A percentile compares a stretch with the other conserved stretches of the same genome.
phyloP scores from a whole-genome alignment of 2,113 vertebrate genomes.

The Entomyzon cyanotis region DNA sequence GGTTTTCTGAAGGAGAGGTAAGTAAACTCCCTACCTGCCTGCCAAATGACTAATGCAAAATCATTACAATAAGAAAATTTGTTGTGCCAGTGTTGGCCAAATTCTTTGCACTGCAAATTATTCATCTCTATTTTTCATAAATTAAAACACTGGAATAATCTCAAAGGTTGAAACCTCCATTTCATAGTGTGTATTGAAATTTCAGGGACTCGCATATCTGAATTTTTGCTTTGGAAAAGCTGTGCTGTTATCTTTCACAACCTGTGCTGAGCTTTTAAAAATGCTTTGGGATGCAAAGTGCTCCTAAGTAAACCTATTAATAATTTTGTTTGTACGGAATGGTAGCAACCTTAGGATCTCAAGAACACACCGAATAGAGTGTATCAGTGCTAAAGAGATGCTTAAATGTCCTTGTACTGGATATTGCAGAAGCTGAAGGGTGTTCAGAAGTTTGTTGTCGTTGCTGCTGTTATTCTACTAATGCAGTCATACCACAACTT shows the following conservation, averaged over 20 bases:
- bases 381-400: not conserved
- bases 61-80: not conserved
- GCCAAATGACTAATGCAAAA: not conserved
- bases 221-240: not conserved
- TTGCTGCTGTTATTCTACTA: not conserved
- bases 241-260: not conserved
- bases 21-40: not conserved
- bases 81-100: not conserved
- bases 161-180: not conserved
- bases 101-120: not conserved
- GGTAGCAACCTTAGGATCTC: not conserved
- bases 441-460: not conserved
- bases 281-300: not conserved
- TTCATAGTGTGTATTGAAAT: not conserved
- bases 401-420: not conserved
- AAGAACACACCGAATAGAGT: not conserved
- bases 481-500: not conserved
- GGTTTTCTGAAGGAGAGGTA: not conserved
- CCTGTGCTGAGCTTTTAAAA: not conserved
- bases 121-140: not conserved
- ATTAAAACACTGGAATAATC: not conserved
- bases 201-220: not conserved
- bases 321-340: not conserved
- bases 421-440: not conserved
- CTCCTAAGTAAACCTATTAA: not conserved